Evolutionary conservation across 2,797 vertebrate genomes (phyloP).

Genomic region (Takifugu rubripes): DNA sequence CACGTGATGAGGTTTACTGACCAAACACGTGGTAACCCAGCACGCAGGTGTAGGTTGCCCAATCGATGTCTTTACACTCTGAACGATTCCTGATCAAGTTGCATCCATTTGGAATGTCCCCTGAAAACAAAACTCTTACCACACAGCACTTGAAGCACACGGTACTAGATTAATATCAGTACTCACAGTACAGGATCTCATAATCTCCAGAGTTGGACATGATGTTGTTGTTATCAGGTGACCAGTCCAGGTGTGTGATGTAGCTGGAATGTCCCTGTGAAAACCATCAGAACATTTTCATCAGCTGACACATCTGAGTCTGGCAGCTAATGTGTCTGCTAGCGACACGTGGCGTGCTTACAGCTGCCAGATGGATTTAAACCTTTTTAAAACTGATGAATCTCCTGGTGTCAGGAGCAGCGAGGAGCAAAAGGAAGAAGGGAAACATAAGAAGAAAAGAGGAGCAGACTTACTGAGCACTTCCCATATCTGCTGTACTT

Average conservation of each 20-base stretch:
- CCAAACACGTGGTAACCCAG: constrained; percentile 97
- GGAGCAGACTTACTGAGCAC: constrained; percentile 83
- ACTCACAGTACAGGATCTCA: constrained; percentile 99
- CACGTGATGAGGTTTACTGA: constrained; percentile 51
- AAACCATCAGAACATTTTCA: constrained; percentile 9
- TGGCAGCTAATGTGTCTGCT: too few species aligned
- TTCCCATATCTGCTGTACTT: constrained; percentile 95
- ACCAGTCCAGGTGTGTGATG: constrained; percentile 99
- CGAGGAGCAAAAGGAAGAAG: too few species aligned
- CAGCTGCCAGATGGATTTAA: too few species aligned
- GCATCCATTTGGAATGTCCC: constrained; percentile 92
- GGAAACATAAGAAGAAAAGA: not conserved
- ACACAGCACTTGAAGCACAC: not conserved
- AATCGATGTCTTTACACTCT: constrained; percentile 96
- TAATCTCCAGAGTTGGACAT: constrained; percentile 99
- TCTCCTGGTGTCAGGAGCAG: too few species aligned
- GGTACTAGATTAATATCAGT: constrained; percentile 56
- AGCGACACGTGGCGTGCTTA: too few species aligned
- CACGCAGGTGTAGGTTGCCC: constrained; percentile 95
- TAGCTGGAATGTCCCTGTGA: constrained; percentile 98
- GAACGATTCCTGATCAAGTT: constrained; percentile 95
- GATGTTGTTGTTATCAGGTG: constrained; percentile 95
- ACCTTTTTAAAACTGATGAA: too few species aligned
- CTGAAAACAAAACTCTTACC: constrained; percentile 58
- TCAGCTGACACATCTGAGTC: too few species aligned